Evolutionary conservation across 2,797 vertebrate genomes (phyloP).

Genomic region (Microchirus variegatus): DNA sequence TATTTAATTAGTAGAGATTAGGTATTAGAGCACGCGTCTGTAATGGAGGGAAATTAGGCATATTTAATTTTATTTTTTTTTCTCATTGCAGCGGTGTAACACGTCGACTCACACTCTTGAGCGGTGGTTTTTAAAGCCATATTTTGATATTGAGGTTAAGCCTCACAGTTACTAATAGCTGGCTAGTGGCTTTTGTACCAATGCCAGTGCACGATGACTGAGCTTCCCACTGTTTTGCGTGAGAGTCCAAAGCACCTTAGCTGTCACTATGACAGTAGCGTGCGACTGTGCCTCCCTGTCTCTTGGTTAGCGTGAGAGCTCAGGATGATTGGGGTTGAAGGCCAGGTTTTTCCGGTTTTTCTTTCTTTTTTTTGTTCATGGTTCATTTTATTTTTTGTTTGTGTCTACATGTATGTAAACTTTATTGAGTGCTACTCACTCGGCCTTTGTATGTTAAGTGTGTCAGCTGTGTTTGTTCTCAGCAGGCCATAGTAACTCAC

Average conservation of each 20-base stretch:
- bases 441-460: constrained; percentile 38
- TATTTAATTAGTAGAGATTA: neutral
- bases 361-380: constrained; percentile 55
- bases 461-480: constrained; percentile 25
- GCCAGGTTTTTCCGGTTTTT: constrained; percentile 87
- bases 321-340: constrained; percentile 75
- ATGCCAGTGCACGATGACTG: constrained; percentile 31
- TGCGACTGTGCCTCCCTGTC: constrained; percentile 77
- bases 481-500: constrained; percentile 8
- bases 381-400: constrained; percentile 67
- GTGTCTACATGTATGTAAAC: constrained; percentile 67
- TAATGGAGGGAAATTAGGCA: neutral
- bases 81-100: neutral
- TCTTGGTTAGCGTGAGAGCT: constrained; percentile 83
- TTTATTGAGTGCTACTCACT: constrained; percentile 48
- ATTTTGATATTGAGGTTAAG: constrained; percentile 14
- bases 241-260: constrained; percentile 70
- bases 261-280: constrained; percentile 81
- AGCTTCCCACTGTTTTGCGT: constrained; percentile 70
- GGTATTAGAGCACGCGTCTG: neutral
- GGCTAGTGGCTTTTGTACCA: constrained; percentile 30
- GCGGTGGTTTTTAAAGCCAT: neutral
- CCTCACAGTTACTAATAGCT: constrained; percentile 27
- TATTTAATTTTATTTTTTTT: neutral
- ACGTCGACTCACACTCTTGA: neutral